Conservation (phyloP, 2,888 invertebrate genomes). For the Deilephila porcellus region DNA sequence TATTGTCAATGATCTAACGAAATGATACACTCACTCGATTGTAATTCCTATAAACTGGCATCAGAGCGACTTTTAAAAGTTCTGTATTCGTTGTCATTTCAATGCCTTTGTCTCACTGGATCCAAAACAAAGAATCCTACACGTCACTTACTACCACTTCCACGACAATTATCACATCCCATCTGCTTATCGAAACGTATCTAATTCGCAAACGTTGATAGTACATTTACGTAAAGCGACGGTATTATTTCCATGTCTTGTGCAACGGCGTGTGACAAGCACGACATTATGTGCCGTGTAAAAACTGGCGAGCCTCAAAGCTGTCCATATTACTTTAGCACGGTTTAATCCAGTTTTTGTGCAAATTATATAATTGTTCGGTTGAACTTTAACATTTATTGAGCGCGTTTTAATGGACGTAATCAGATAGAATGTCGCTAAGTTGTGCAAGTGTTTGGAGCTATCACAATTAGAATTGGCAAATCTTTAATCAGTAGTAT, state of each 20-base stretch:
- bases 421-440: background rate
- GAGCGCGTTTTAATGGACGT: background rate
- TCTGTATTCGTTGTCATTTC: too few species aligned
- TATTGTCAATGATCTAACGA: too few species aligned
- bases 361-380: conserved; percentile 11
- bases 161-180: background rate
- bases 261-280: conserved; percentile 10
- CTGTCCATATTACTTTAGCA: conserved; percentile 10
- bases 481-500: too few species aligned
- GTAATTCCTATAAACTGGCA: too few species aligned
- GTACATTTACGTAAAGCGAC: background rate
- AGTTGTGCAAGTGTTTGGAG: background rate
- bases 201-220: conserved; percentile 11
- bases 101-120: too few species aligned
- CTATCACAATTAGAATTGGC: too few species aligned
- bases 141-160: background rate
- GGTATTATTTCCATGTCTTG: conserved; percentile 12
- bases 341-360: conserved; percentile 13
- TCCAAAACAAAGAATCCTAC: background rate
- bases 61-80: too few species aligned
- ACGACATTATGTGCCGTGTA: conserved; percentile 8
- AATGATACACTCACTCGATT: too few species aligned
- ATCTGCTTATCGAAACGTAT: background rate
- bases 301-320: conserved; percentile 9
- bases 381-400: background rate